Evolutionary conservation across 2,797 vertebrate genomes (phyloP).

Genomic region (Urosaurus nigricauda): DNA sequence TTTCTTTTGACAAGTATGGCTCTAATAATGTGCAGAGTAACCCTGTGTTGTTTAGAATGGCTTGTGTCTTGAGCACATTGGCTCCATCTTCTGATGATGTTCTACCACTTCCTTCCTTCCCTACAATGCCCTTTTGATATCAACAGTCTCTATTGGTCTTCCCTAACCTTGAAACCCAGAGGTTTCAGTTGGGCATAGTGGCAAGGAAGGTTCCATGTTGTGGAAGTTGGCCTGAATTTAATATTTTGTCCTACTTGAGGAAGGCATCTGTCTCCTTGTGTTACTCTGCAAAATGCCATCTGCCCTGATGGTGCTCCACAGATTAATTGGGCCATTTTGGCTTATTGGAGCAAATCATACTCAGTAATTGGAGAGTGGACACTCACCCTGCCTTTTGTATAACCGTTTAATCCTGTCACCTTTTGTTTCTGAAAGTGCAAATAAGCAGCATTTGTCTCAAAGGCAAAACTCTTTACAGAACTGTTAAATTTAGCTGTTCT

Average conservation of each 20-base stretch:
- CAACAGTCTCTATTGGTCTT: background rate
- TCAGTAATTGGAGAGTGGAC: slow-evolving; percentile 13
- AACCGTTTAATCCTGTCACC: slow-evolving; percentile 47
- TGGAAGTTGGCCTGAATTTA: background rate
- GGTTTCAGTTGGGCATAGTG: too few species aligned
- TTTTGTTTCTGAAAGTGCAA: slow-evolving; percentile 49
- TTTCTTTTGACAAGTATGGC: background rate
- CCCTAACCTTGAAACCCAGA: too few species aligned
- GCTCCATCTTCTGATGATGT: background rate
- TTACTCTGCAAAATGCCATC: background rate
- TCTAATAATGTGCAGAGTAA: background rate
- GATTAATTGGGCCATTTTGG: background rate
- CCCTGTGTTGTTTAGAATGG: background rate
- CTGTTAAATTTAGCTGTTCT: background rate
- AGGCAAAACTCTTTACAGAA: background rate
- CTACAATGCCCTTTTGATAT: background rate
- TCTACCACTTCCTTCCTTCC: too few species aligned
- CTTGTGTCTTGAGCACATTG: background rate
- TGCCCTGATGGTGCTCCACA: background rate
- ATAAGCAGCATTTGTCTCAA: slow-evolving; percentile 23
- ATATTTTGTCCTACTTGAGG: too few species aligned
- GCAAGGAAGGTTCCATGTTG: too few species aligned
- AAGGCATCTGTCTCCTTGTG: background rate
- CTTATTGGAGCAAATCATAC: background rate
- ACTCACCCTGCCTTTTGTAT: background rate